Conservation (phyloP, 2,797 vertebrate species). For the Pangasius mekongensis region DNA sequence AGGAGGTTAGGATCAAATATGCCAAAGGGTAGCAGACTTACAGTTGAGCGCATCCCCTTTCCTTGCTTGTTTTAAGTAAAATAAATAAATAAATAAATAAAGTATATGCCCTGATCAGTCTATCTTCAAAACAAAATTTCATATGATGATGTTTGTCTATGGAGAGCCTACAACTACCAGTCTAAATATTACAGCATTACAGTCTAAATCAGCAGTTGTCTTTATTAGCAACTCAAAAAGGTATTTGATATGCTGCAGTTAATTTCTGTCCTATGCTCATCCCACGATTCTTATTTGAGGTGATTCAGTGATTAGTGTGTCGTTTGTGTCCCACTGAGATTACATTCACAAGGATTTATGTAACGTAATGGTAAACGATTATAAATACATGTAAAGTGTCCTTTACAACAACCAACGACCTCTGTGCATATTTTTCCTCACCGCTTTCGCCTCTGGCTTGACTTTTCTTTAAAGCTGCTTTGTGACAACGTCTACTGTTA, state of each 20-base stretch:
- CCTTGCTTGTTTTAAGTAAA: too few relatives aligned
- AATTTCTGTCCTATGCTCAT: not conserved
- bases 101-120: too few relatives aligned
- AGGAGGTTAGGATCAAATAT: conserved; percentile 6
- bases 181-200: not conserved
- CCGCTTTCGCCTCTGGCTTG: not conserved
- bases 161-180: not conserved
- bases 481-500: not conserved
- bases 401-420: not conserved
- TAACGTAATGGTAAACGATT: not conserved
- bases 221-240: not conserved
- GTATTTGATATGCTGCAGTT: not conserved
- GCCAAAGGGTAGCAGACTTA: not conserved
- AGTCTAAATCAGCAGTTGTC: not conserved
- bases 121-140: too few relatives aligned
- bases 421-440: not conserved
- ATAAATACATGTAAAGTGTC: not conserved
- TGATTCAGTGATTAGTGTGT: not conserved
- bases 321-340: not conserved
- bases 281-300: not conserved
- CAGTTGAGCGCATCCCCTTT: not conserved
- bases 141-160: not conserved
- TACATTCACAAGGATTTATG: not conserved
- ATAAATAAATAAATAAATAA: too few relatives aligned
- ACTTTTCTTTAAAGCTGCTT: not conserved